Evolutionary conservation across 2,888 invertebrate genomes (phyloP).

Genomic region (Drymonia ruficornis): DNA sequence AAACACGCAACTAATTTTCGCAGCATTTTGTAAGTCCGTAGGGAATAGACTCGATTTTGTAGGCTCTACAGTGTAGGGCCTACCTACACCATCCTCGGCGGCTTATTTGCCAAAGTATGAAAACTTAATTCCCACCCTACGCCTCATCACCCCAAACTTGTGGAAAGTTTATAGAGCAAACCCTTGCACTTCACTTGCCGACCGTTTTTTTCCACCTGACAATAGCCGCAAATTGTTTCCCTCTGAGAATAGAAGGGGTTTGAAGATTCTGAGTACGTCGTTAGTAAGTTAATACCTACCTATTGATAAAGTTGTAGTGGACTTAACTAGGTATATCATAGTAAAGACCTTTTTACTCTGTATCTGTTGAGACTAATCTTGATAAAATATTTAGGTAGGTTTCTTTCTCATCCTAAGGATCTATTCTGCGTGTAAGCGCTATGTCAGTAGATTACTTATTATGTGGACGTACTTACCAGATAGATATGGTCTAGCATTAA

Average conservation of each 20-base stretch:
- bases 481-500: no score
- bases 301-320: not conserved
- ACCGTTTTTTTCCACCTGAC: slow-evolving; percentile 52
- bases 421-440: no score
- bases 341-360: no score
- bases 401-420: no score
- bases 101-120: slow-evolving; percentile 34
- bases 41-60: slow-evolving; percentile 15
- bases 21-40: slow-evolving; percentile 8
- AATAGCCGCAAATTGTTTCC: slow-evolving; percentile 56
- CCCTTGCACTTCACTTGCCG: slow-evolving; percentile 45
- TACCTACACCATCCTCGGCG: slow-evolving; percentile 8
- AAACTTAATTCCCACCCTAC: slow-evolving; percentile 42
- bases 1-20: slow-evolving; percentile 8
- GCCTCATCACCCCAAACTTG: slow-evolving; percentile 41
- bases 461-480: no score
- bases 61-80: no score
- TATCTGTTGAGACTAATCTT: no score
- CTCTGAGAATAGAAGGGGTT: slow-evolving; percentile 12
- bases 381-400: no score
- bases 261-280: not conserved
- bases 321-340: no score
- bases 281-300: not conserved
- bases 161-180: slow-evolving; percentile 46
- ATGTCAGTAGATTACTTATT: no score